Base-by-base conservation (phyloP, 1,140 invertebrate genomes). In the Drosophila pseudoananassae region DNA sequence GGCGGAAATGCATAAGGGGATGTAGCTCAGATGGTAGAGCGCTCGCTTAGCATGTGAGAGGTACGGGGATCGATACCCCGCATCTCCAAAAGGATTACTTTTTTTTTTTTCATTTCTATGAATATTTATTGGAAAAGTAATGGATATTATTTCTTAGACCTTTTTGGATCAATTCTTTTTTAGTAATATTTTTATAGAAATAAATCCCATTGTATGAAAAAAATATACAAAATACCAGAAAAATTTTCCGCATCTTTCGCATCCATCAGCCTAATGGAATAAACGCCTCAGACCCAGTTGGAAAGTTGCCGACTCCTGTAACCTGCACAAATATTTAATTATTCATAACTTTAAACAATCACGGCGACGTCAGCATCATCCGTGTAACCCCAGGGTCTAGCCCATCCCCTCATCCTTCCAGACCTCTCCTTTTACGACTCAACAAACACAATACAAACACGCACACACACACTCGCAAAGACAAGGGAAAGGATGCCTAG, bases 21-120 rank as follows among this genome's bases (percentile, higher is more conserved):
- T 94, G 94, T 96, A 95, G 94, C 95, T 96, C 95, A 96, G 94
- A 94, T 95, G 94, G 95, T 96, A 96, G 95, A 95, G 95, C 95
- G 94, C 95, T 95, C 94, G 95, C 95, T 95, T 95, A 95, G 95
- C 95, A 95, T 95, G 94, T 93, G 94, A 95, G 94, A 95, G 94
- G 94, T 95, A 95, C 94, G 93, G 93, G 95, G 94, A 95, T 96
- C 95, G 95, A 95, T 95, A 92, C 94, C 94, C 94, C 93, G 94
- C 94, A 94, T 94, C 94, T 78, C 79, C 60, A 85, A 25, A 95
- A 95, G 95, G 95, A 9, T 7, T 94, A 20, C 93, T 94, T 90
- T 75, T 93, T 94, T 90, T 75, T 78, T 90, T 47, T 8, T 46
- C 1, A 46, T 46, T 46, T 46, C 2, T 9, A 23, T 1, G 0